These are phyloP conservation scores for Pristionchus fissidentatus DNA, from an alignment of 2,888 invertebrate species.

Conservation along the genomic window DNA sequence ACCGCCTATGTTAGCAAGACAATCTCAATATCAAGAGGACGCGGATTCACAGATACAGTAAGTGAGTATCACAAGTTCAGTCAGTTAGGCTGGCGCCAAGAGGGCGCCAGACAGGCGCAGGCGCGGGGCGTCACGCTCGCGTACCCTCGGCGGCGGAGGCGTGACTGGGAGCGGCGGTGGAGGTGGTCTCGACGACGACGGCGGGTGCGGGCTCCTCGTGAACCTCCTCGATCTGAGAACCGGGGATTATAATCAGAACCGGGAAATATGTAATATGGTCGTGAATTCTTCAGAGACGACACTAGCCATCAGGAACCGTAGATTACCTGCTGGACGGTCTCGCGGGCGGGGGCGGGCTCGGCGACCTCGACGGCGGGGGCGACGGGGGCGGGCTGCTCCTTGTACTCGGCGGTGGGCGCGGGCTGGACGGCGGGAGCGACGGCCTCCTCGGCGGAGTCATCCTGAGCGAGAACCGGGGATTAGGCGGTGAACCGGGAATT, in stretches of 20 bases:
- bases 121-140: slow-evolving; percentile 2
- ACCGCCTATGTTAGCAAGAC: no score
- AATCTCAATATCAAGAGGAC: no score
- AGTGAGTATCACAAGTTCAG: neutral
- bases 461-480: slow-evolving; percentile 24
- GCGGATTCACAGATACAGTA: neutral
- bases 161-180: slow-evolving; percentile 51
- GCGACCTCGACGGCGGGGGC: slow-evolving; percentile 14
- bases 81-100: neutral
- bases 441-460: slow-evolving; percentile 40
- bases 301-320: neutral
- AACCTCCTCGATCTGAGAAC: slow-evolving; percentile 56
- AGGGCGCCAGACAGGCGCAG: neutral
- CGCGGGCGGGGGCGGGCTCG: slow-evolving; percentile 22
- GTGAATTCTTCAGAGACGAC: neutral
- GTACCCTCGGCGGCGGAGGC: slow-evolving; percentile 55
- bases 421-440: slow-evolving; percentile 30
- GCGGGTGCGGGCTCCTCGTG: slow-evolving; percentile 67
- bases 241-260: neutral
- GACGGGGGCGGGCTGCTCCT: slow-evolving; percentile 44
- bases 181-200: slow-evolving; percentile 54
- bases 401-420: slow-evolving; percentile 46
- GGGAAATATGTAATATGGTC: neutral
- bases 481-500: neutral
- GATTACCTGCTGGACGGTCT: slow-evolving; percentile 24